Evolutionary conservation across 2,113 vertebrate species (phyloP).

Genomic region (Seriola quinqueradiata): DNA sequence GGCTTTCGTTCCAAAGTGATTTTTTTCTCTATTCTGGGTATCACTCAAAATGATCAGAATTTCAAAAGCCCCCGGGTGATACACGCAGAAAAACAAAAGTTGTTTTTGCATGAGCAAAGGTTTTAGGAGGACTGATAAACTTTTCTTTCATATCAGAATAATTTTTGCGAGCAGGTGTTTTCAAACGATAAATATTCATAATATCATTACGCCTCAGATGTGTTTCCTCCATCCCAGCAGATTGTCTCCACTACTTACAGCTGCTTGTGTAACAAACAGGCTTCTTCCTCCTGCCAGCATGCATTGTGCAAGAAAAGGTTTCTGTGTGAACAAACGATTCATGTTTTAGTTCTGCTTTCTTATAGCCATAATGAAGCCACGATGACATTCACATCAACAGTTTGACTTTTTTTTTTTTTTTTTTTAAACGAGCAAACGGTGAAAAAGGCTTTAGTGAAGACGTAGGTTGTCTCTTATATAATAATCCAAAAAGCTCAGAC

Average conservation of each 20-base stretch:
- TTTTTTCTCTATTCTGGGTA: conserved; percentile 36
- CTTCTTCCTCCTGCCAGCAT: not conserved
- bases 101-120: conserved; percentile 7
- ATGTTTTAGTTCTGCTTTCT: conserved; percentile 6
- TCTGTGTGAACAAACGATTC: not conserved
- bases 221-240: not conserved
- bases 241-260: conserved; percentile 4
- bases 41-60: conserved; percentile 15
- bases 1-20: conserved; percentile 43
- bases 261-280: conserved; percentile 14
- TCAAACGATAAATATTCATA: not conserved
- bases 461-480: conserved; percentile 55
- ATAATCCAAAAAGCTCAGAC: conserved; percentile 56
- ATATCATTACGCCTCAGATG: conserved; percentile 7
- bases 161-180: conserved; percentile 1
- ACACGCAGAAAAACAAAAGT: not conserved
- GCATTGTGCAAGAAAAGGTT: not conserved
- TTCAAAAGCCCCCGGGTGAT: conserved; percentile 10
- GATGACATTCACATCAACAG: not conserved
- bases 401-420: conserved; percentile 1
- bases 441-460: conserved; percentile 9
- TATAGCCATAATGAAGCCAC: not conserved
- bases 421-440: conserved; percentile 5
- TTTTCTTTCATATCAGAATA: conserved; percentile 1
- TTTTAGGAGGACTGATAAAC: conserved; percentile 19